These are phyloP conservation scores for Aphis craccivora DNA, from an alignment of 1,140 invertebrate species.

Conservation along the genomic window DNA sequence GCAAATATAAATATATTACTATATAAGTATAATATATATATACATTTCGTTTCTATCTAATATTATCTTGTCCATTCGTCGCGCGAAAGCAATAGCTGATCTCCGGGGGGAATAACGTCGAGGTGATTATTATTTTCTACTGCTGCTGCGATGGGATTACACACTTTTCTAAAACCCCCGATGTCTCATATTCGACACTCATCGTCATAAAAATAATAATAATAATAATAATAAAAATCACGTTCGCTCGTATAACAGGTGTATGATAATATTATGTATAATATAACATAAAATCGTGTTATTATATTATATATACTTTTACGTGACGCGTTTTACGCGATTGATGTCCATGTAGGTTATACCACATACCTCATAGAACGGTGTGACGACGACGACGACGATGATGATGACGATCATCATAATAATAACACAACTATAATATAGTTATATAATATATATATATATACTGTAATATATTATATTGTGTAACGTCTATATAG, in stretches of 20 bases:
- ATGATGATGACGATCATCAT: conserved; percentile 5
- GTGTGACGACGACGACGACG: not conserved
- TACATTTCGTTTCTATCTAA: not conserved
- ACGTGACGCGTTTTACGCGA: not conserved
- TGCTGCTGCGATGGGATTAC: not conserved
- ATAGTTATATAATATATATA: no score
- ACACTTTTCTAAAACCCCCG: not conserved
- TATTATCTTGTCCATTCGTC: not conserved
- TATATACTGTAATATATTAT: no score
- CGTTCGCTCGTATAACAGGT: not conserved
- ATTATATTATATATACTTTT: not conserved
- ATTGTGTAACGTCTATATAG: not conserved
- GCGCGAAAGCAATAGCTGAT: not conserved
- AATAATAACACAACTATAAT: not conserved
- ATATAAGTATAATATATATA: not conserved
- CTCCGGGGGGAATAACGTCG: not conserved
- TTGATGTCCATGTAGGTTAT: not conserved
- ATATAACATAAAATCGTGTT: not conserved
- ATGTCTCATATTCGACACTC: not conserved
- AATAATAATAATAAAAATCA: not conserved
- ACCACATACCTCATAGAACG: not conserved
- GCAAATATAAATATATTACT: conserved; percentile 2
- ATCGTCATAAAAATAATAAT: not conserved
- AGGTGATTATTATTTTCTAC: not conserved
- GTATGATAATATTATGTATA: not conserved